Conservation (phyloP, 2,113 vertebrate species). For the Spea bombifrons region DNA sequence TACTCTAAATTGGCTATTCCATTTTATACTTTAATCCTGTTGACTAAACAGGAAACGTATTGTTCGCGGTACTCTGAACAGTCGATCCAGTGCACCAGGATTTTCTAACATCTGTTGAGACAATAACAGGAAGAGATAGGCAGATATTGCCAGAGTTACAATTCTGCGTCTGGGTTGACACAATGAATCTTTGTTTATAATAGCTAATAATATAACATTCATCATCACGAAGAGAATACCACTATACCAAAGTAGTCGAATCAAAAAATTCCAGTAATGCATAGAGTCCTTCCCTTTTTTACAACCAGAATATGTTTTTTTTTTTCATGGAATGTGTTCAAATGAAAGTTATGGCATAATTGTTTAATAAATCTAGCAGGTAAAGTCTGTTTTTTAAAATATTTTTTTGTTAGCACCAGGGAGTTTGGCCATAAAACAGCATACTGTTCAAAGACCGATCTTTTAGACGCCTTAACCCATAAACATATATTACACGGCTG, state of each 20-base stretch:
- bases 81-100: not conserved
- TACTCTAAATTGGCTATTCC: not conserved
- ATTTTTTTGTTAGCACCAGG: no score
- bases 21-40: constrained; percentile 26
- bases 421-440: no score
- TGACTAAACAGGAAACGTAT: constrained; percentile 41
- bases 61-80: constrained; percentile 7
- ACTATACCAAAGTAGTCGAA: not conserved
- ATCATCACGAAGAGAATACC: not conserved
- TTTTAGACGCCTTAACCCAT: no score
- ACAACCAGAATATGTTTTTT: not conserved
- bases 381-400: no score
- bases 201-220: not conserved
- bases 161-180: constrained; percentile 10
- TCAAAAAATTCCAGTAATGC: not conserved
- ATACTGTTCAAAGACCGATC: no score
- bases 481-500: no score
- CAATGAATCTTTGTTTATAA: constrained; percentile 1
- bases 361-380: no score
- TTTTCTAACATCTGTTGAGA: not conserved
- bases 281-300: not conserved
- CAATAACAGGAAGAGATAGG: constrained; percentile 41
- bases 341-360: no score
- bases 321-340: no score
- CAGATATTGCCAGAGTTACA: constrained; percentile 15